Evolutionary conservation across 2,797 vertebrate genomes (phyloP).

Genomic region (Acipenser ruthenus): DNA sequence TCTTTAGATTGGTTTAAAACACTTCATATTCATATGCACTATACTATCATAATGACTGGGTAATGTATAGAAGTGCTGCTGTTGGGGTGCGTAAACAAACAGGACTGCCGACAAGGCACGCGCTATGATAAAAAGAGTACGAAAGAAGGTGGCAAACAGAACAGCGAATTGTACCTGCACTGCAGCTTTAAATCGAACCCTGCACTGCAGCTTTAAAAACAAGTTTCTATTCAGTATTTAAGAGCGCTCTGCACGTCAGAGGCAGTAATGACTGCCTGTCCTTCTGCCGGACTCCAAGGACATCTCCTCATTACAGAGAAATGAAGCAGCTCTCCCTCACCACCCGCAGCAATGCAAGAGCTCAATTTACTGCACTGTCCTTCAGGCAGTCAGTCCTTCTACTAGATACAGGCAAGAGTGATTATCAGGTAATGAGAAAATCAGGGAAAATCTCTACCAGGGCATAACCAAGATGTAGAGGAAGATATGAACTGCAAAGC

Average conservation of each 20-base stretch:
- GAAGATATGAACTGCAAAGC: not conserved
- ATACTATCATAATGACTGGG: too few species aligned
- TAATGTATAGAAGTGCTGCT: too few species aligned
- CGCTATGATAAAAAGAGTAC: too few species aligned
- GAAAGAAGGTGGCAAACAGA: too few species aligned
- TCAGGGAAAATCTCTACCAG: not conserved
- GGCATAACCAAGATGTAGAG: not conserved
- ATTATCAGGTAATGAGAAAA: not conserved
- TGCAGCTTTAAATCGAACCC: too few species aligned
- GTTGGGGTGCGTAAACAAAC: too few species aligned
- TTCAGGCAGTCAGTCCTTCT: not conserved
- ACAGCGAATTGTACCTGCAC: too few species aligned
- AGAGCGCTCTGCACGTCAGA: not conserved
- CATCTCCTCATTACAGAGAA: constrained; percentile 1
- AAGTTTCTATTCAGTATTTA: too few species aligned
- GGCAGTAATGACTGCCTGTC: not conserved
- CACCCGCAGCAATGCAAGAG: not conserved
- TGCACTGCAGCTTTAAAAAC: too few species aligned
- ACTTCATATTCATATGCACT: too few species aligned
- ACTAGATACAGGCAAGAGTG: not conserved
- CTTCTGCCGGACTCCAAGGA: constrained; percentile 11
- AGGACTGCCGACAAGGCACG: too few species aligned
- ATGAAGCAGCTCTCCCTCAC: not conserved
- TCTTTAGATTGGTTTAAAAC: too few species aligned
- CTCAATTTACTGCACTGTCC: not conserved